A percentile compares a stretch with the other conserved stretches of the same genome.
phyloP scores from a whole-genome alignment of 2,888 invertebrate genomes.

The Xanthorhoe designata region DNA sequence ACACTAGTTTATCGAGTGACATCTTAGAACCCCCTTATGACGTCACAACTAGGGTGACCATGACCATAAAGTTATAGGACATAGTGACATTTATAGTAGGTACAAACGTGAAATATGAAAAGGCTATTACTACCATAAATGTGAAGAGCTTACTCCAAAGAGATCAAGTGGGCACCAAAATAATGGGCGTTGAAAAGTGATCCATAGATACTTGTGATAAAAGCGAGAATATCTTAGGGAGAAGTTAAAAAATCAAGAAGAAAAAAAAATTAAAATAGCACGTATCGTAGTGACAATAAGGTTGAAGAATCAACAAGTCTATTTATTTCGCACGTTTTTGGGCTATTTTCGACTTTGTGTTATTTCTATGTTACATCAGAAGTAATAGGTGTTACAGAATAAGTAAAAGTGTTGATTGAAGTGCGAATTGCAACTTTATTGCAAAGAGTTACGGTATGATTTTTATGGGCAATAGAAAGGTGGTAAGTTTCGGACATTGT shows the following conservation, averaged over 20 bases:
- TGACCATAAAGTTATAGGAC: background rate
- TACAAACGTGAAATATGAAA: conserved; percentile 7
- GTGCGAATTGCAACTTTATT: conserved; percentile 11
- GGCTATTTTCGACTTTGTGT: conserved; percentile 2
- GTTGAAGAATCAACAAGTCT: conserved; percentile 11
- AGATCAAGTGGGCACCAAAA: background rate
- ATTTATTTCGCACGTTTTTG: background rate
- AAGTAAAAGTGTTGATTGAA: conserved; percentile 1
- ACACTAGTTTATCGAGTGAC: background rate
- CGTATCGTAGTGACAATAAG: background rate
- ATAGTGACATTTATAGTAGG: background rate
- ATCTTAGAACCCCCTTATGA: background rate
- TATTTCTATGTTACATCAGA: conserved; percentile 1
- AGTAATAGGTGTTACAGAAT: conserved; percentile 4
- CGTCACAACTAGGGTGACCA: background rate
- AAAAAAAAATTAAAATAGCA: background rate
- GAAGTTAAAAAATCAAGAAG: background rate
- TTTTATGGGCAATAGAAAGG: conserved; percentile 10
- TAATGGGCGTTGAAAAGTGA: background rate
- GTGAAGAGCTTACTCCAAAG: background rate
- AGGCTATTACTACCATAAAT: background rate
- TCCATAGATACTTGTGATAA: conserved; percentile 5
- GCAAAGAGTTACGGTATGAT: conserved; percentile 5
- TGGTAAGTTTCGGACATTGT: conserved; percentile 22
- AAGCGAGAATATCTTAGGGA: background rate